phyloP scores from a whole-genome alignment of 2,888 invertebrate species.

The Epinotia brunnichana region DNA sequence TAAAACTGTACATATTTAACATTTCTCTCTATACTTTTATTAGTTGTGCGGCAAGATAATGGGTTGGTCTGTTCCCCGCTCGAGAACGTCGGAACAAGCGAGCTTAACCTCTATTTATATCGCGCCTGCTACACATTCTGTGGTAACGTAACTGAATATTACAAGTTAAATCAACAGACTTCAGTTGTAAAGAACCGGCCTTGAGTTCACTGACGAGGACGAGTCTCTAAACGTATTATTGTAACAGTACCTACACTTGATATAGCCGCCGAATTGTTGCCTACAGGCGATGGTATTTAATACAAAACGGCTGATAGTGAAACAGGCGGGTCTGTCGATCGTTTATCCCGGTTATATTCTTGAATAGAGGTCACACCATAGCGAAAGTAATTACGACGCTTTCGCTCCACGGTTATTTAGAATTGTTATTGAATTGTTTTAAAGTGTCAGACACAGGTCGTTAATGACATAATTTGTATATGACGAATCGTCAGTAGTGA shows the following conservation, averaged over 20 bases:
- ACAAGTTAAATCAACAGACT: slow-evolving; percentile 70
- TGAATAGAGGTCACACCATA: slow-evolving; percentile 31
- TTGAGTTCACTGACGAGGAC: slow-evolving; percentile 53
- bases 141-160: slow-evolving; percentile 74
- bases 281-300: slow-evolving; percentile 20
- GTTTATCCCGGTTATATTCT: slow-evolving; percentile 32
- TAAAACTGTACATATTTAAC: background rate
- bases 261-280: background rate
- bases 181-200: slow-evolving; percentile 62
- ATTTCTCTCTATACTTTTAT: slow-evolving; percentile 59
- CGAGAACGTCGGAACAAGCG: slow-evolving; percentile 70
- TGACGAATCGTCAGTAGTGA: background rate
- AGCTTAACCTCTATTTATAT: slow-evolving; percentile 77
- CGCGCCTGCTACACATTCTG: slow-evolving; percentile 67
- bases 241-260: background rate
- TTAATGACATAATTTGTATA: background rate
- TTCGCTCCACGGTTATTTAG: background rate
- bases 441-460: background rate
- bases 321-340: slow-evolving; percentile 29
- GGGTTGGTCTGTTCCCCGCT: slow-evolving; percentile 73
- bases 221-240: slow-evolving; percentile 52
- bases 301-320: slow-evolving; percentile 22
- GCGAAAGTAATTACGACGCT: background rate
- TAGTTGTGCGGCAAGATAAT: slow-evolving; percentile 77
- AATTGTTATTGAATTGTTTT: background rate